Evolutionary conservation across 2,888 invertebrate genomes (phyloP), one percentile per base, ranked within the genome.

Genomic region (Melanargia galathea): DNA sequence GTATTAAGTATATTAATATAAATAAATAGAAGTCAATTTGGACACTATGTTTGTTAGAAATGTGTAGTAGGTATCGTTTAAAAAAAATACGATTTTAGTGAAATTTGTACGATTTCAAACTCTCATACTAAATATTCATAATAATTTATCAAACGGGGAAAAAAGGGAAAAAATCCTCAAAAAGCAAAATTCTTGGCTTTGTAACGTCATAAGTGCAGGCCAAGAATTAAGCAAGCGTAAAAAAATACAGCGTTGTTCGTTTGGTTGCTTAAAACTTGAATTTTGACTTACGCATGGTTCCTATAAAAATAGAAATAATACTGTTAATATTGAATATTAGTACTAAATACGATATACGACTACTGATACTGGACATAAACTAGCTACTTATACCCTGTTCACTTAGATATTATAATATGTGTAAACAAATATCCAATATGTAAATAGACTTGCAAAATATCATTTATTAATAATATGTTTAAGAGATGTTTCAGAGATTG

Each of bases 211-310:
- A 54, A 79, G 73, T 66, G 61, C 63, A 38, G 71, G 75, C 83
- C 82, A 80, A 80, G 75, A 76, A 71, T 72, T 72, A 24, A 73
- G 67, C 67, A 86, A 88, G 87, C 87, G 66, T 38, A 73, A 83
- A 73, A 83, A 52, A 83, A 83, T 87, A 89, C 89, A 90, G 89
- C 89, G 75, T 75, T 78, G 75, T 75, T 77, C 76, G 71, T 75
- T 71, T 70, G 78, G 80, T 83, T 84, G 86, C 88, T 82, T 83
- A 87, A 73, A 83, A 84, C 75, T 84, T 79, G 77, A 76, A 75
- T 76, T 75, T 79, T 73, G 74, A 92, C 92, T 92, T 92, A 92
- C 92, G 89, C 92, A 86, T 92, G 91, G 86, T 92, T 92, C 92
- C 92, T 92, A 92, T 84, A 90, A 91, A 87, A 89, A 90, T 83